Evolutionary conservation across 1,140 invertebrate species (phyloP).

Genomic region (Prorops nasuta): DNA sequence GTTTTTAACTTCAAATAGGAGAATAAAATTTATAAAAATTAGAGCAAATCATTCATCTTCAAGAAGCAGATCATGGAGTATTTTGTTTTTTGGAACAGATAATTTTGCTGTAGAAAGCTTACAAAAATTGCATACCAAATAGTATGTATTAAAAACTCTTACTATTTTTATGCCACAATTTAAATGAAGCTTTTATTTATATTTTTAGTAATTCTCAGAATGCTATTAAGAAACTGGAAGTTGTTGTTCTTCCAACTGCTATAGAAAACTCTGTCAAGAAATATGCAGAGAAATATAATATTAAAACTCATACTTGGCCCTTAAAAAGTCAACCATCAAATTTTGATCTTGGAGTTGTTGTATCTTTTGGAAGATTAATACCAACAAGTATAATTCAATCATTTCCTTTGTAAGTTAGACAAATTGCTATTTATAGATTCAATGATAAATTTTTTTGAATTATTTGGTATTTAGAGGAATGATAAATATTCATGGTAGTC

Average conservation of each 20-base stretch:
- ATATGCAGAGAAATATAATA: conserved; percentile 54
- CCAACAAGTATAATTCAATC: conserved; percentile 62
- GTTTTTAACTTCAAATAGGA: too few species aligned
- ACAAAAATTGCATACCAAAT: conserved; percentile 50
- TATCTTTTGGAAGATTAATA: conserved; percentile 73
- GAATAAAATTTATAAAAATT: too few species aligned
- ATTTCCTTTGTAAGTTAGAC: conserved; percentile 63
- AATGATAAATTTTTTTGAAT: conserved; percentile 2
- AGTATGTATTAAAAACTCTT: conserved; percentile 49
- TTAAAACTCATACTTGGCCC: conserved; percentile 63
- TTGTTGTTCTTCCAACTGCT: conserved; percentile 61
- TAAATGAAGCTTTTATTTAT: neutral
- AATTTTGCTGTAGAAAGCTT: conserved; percentile 67
- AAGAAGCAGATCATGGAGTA: conserved; percentile 47
- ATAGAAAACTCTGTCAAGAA: conserved; percentile 57
- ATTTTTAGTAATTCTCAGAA: conserved; percentile 8
- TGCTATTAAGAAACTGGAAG: conserved; percentile 47
- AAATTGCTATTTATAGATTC: conserved; percentile 7
- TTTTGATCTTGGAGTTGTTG: conserved; percentile 69
- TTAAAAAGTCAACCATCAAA: conserved; percentile 31
- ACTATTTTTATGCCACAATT: conserved; percentile 10
- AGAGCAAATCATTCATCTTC: neutral
- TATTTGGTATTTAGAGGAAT: conserved; percentile 71
- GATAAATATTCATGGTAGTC: conserved; percentile 87
- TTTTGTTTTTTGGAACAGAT: conserved; percentile 71